Conservation (phyloP, 1,140 invertebrate genomes). For the Carcinoscorpius rotundicauda region DNA sequence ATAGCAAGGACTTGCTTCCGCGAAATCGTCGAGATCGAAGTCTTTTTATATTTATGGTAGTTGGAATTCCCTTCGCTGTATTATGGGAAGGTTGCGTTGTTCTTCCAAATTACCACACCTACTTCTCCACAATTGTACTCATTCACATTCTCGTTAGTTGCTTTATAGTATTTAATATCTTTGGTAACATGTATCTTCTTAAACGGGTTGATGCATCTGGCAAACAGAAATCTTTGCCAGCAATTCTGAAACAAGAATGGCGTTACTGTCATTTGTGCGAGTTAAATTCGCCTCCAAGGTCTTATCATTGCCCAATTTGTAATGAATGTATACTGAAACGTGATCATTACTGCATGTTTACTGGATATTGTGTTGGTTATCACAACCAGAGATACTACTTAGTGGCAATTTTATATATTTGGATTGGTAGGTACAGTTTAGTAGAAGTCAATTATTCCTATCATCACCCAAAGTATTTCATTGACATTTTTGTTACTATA, state of each 20-base stretch:
- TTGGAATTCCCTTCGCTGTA: slow-evolving; percentile 7
- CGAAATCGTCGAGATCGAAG: slow-evolving; percentile 16
- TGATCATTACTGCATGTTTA: slow-evolving; percentile 25
- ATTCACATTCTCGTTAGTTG: slow-evolving; percentile 49
- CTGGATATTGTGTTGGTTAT: slow-evolving; percentile 23
- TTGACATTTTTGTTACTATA: no score
- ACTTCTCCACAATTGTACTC: slow-evolving; percentile 2
- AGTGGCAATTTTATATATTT: slow-evolving; percentile 19
- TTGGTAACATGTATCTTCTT: slow-evolving; percentile 57
- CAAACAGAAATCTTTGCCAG: slow-evolving; percentile 33
- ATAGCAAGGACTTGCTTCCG: slow-evolving; percentile 11
- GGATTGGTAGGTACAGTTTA: slow-evolving; percentile 15
- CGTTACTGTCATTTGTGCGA: slow-evolving; percentile 24
- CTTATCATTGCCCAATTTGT: slow-evolving; percentile 23
- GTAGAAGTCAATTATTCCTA: no score
- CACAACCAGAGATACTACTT: slow-evolving; percentile 23
- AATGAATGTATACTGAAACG: slow-evolving; percentile 24
- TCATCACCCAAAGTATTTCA: no score
- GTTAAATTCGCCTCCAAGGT: slow-evolving; percentile 22
- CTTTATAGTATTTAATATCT: slow-evolving; percentile 58
- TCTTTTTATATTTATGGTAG: slow-evolving; percentile 19
- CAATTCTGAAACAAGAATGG: slow-evolving; percentile 21
- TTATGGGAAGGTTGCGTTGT: slow-evolving; percentile 15
- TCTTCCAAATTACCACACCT: slow-evolving; percentile 3
- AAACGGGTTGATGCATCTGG: slow-evolving; percentile 55